phyloP scores from a whole-genome alignment of 2,113 vertebrate genomes.

The Verasper variegatus region DNA sequence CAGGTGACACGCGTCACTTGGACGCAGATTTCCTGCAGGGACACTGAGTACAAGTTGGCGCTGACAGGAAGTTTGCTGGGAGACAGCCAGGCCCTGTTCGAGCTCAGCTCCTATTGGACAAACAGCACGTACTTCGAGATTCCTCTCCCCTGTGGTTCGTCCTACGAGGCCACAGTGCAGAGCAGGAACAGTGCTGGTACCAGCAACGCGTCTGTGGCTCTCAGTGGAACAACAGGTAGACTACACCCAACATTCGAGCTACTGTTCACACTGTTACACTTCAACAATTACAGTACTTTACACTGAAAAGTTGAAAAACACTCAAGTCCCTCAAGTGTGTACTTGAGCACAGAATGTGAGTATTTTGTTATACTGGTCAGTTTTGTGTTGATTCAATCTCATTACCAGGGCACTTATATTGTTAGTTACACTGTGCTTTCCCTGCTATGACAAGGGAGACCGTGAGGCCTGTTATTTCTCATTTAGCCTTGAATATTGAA shows the following conservation, averaged over 20 bases:
- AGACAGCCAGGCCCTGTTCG: conserved; percentile 58
- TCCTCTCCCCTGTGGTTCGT: conserved; percentile 80
- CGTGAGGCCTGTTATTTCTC: too few relatives aligned
- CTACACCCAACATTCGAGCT: not conserved
- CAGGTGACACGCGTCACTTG: conserved; percentile 75
- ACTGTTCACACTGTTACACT: not conserved
- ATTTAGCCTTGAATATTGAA: not conserved
- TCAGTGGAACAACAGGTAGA: conserved; percentile 80
- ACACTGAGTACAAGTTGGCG: conserved; percentile 69
- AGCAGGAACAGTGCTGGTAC: conserved; percentile 71
- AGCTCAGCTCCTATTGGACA: conserved; percentile 82
- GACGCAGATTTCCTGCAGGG: conserved; percentile 59
- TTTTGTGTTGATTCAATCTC: too few relatives aligned
- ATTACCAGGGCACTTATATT: too few relatives aligned
- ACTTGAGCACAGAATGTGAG: too few relatives aligned
- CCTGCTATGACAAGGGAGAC: too few relatives aligned
- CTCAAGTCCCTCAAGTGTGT: too few relatives aligned
- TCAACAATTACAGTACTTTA: not conserved
- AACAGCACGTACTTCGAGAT: conserved; percentile 73
- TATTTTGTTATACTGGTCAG: too few relatives aligned
- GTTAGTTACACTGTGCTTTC: too few relatives aligned
- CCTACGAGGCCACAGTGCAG: conserved; percentile 72
- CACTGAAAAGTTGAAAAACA: too few relatives aligned
- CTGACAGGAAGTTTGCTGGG: conserved; percentile 74
- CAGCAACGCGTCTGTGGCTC: conserved; percentile 60